Evolutionary conservation across 2,113 vertebrate genomes (phyloP).

Genomic region (Sorex fumeus): DNA sequence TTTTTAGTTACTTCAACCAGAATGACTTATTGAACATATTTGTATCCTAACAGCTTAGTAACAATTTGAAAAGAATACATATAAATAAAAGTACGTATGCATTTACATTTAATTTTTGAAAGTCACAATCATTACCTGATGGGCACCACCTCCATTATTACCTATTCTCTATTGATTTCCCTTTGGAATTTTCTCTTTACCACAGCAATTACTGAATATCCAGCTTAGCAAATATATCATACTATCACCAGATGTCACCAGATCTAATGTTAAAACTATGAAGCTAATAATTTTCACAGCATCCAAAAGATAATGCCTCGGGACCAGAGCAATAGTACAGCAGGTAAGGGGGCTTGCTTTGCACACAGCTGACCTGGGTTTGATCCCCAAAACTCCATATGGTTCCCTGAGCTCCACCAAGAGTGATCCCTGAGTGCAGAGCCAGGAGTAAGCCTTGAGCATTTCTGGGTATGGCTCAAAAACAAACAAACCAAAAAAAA

Average conservation of each 20-base stretch:
- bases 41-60: slow-evolving; percentile 39
- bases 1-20: slow-evolving; percentile 13
- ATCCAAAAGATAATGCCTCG: background rate
- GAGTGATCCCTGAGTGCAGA: too few species aligned
- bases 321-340: too few species aligned
- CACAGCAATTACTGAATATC: background rate
- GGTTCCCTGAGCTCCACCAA: too few species aligned
- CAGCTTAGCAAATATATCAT: slow-evolving; percentile 23
- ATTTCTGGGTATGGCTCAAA: background rate
- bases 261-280: slow-evolving; percentile 13
- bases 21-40: slow-evolving; percentile 53
- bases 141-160: background rate
- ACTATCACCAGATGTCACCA: slow-evolving; percentile 8
- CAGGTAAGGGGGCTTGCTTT: too few species aligned
- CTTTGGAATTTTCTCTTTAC: slow-evolving; percentile 49
- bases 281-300: background rate
- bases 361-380: too few species aligned
- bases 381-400: too few species aligned
- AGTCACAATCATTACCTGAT: slow-evolving; percentile 4
- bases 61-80: background rate
- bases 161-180: slow-evolving; percentile 6
- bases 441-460: too few species aligned
- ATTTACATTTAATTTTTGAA: slow-evolving; percentile 35
- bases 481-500: too few species aligned
- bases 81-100: background rate